Evolutionary conservation across 2,797 vertebrate species (phyloP).

Genomic region (Thunnus albacares): DNA sequence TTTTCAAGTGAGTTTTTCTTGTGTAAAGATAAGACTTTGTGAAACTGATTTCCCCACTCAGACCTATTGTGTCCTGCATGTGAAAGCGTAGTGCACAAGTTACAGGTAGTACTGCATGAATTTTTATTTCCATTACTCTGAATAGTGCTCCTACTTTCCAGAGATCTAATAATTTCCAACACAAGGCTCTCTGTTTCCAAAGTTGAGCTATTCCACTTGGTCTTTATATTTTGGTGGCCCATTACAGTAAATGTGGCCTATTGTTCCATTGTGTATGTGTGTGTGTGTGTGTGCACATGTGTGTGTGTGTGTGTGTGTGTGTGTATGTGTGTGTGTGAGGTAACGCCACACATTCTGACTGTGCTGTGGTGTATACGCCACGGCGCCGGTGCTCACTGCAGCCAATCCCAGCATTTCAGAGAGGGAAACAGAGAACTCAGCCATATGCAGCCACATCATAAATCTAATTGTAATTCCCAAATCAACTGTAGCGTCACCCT

Average conservation of each 20-base stretch:
- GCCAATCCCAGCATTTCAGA: slow-evolving; percentile 81
- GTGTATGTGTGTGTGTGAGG: slow-evolving; percentile 62
- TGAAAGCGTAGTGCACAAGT: not conserved
- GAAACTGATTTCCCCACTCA: not conserved
- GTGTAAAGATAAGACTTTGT: not conserved
- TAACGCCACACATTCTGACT: slow-evolving; percentile 78
- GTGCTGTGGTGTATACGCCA: slow-evolving; percentile 71
- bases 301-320: slow-evolving; percentile 55
- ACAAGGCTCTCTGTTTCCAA: slow-evolving; percentile 73
- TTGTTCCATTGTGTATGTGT: slow-evolving; percentile 69
- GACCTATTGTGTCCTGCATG: slow-evolving; percentile 14
- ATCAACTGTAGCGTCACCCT: slow-evolving; percentile 83
- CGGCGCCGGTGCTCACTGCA: slow-evolving; percentile 82
- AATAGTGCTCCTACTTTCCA: slow-evolving; percentile 61
- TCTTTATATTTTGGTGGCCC: slow-evolving; percentile 75
- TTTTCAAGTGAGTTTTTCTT: slow-evolving; percentile 10
- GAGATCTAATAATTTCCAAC: slow-evolving; percentile 74
- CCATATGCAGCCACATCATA: slow-evolving; percentile 86
- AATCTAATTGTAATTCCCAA: slow-evolving; percentile 87
- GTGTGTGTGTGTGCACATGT: slow-evolving; percentile 39
- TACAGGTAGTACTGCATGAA: slow-evolving; percentile 56
- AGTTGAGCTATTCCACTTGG: slow-evolving; percentile 66
- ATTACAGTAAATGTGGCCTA: slow-evolving; percentile 78
- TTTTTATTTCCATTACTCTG: slow-evolving; percentile 66
- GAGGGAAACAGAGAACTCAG: slow-evolving; percentile 84